Percentiles rank a stretch among this genome's conserved stretches.
These are phyloP conservation scores for Hypotaenidia okinawae DNA, from an alignment of 2,797 vertebrate genomes.

Conservation along the genomic window DNA sequence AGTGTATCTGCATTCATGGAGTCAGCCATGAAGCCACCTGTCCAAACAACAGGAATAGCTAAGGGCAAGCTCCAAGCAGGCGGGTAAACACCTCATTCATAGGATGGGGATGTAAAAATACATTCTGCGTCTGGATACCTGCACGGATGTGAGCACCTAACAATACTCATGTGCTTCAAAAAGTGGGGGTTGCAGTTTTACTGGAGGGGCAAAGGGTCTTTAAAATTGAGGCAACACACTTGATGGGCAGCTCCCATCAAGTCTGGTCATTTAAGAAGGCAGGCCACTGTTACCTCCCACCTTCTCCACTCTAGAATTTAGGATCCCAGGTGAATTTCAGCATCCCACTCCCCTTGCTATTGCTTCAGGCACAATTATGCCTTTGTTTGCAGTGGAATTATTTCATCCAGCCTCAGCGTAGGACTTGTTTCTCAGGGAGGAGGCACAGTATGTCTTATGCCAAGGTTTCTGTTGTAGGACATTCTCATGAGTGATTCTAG, in stretches of 20 bases:
- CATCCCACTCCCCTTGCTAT: neutral
- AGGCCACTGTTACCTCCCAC: neutral
- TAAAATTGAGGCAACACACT: neutral
- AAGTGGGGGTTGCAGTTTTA: neutral
- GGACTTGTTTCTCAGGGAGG: neutral
- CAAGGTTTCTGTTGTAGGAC: neutral
- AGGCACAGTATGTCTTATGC: rapidly evolving
- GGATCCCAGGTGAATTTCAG: neutral
- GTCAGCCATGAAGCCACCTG: neutral
- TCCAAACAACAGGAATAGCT: neutral
- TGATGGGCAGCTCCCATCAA: neutral
- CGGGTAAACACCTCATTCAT: neutral
- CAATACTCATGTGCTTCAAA: neutral
- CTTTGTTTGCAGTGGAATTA: neutral
- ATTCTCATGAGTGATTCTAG: neutral
- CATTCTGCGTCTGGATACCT: neutral
- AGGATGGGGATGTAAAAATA: neutral
- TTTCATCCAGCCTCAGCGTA: neutral
- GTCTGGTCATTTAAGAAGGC: neutral
- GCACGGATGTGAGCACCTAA: neutral
- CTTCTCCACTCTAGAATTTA: neutral
- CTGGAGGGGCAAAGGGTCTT: neutral
- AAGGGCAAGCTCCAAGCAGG: neutral
- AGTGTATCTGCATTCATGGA: neutral
- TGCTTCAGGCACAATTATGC: neutral